Base-by-base conservation (phyloP, 1,140 invertebrate species). In the Drosophila sp. region DNA sequence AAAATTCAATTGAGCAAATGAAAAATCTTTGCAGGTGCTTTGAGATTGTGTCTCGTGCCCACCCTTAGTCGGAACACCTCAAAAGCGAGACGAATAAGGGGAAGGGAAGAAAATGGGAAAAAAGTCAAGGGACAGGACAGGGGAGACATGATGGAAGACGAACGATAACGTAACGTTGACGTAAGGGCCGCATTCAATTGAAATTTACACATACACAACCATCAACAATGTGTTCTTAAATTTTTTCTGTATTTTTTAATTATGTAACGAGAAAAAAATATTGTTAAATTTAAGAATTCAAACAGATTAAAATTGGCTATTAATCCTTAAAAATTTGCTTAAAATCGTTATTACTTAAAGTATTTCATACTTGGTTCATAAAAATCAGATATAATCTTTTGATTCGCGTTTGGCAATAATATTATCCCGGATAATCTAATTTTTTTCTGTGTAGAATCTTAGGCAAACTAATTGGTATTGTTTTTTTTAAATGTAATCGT, bases 21-120 rank as follows among this genome's bases (percentile, higher is more conserved):
- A 53, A 56, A 81, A 75, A 75, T 83, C 61, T 75, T 75, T 75
- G 75, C 78, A 87, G 81, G 82, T 87, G 81, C 80, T 84, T 59
- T 16, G 40, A 43, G 38, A 21, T 36, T 48, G 63, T 86, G 81
- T 71, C 75, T 75, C 78, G 61, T 86, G 74, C 72, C 80, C 43
- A 59, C 70, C 58, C 61, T 46, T 36, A 51, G 34, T 8, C 16
- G 71, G 70, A 71, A 70, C 63, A 80, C 16, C 78, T 81, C 78
- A 82, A 81, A 81, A 69, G 32, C 43, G 13, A 34, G 2, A 29
- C 8, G 14, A 21, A 21, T n/a, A 11, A 13, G 25, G 25, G 9
- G 14, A 18, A 36, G 7, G n/a, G 27, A 2, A 3, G 14, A 6
- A 25, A 25, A 7, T 5, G 34, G 6, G 7, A 6, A 5, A 2